These are phyloP conservation scores for Scaptomyza polygonia DNA, from an alignment of 2,888 invertebrate genomes.

Conservation along the genomic window DNA sequence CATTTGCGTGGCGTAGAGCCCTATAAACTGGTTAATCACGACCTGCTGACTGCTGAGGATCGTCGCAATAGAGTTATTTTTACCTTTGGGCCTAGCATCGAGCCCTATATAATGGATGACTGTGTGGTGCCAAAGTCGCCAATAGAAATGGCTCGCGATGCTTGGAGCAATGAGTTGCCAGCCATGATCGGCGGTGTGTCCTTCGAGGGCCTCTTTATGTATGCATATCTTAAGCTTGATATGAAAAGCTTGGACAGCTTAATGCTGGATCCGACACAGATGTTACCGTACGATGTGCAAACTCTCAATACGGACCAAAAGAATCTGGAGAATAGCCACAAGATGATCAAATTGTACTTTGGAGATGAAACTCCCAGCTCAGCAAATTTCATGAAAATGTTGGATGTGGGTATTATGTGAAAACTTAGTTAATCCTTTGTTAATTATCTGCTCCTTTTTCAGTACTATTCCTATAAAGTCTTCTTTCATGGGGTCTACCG, in stretches of 20 bases:
- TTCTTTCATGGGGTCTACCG: constrained; percentile 81
- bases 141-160: constrained; percentile 74
- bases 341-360: constrained; percentile 71
- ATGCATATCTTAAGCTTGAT: constrained; percentile 63
- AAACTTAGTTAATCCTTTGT: background rate
- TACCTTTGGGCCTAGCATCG: constrained; percentile 80
- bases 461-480: constrained; percentile 76
- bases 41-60: constrained; percentile 73
- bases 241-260: constrained; percentile 52
- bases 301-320: constrained; percentile 46
- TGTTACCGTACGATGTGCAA: constrained; percentile 61
- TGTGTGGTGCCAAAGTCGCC: constrained; percentile 76
- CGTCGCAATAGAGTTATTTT: constrained; percentile 65
- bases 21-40: constrained; percentile 67
- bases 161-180: constrained; percentile 82
- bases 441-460: constrained; percentile 4
- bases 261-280: constrained; percentile 45
- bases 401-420: constrained; percentile 52
- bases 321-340: constrained; percentile 72
- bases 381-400: constrained; percentile 38
- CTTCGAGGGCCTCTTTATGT: constrained; percentile 81
- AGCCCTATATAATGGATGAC: constrained; percentile 75
- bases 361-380: constrained; percentile 65
- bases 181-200: constrained; percentile 80
- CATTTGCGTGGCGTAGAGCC: constrained; percentile 80